Base-by-base conservation (phyloP, 1,140 invertebrate genomes). In the Orussus abietinus region DNA sequence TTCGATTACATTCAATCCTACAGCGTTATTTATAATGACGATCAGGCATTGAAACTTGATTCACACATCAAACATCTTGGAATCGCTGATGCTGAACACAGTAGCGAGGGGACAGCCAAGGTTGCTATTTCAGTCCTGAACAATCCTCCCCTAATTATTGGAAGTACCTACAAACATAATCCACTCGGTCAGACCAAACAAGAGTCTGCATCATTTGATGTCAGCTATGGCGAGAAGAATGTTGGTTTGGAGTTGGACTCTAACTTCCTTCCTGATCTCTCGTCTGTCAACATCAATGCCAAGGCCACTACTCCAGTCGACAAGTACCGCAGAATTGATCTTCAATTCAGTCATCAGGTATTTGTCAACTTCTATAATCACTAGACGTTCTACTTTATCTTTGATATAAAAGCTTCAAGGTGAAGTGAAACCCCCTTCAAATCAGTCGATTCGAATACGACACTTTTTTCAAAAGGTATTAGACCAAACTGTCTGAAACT, bases 311-410 rank as follows among this genome's bases (percentile, higher is more conserved):
- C 58, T 3, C 77, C 77, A 0, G 52, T 67, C 17, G 77, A 81
- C 25, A 74, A 77, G 18, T 50, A 77, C 3, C 80, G 77, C 48
- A 72, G 75, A 14, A 58, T 80, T 5, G 74, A 80, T 5, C 6
- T 85, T 3, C 57, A 62, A 1, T 51, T 84, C 2, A 64, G 69
- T 4, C 70, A 75, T 13, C 77, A 80, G 70, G 77, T 79, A 69
- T 49, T 10, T 38, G n/a, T n/a, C n/a, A n/a, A 34, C 31, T 32
- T 32, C 31, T 32, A 26, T 10, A 10, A 9, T 26, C 25, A 26
- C 9, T 11, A 32, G 0, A 3, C 10, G n/a, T n/a, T n/a, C n/a
- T n/a, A n/a, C n/a, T n/a, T n/a, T n/a, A n/a, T n/a, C n/a, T n/a
- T n/a, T n/a, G n/a, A n/a, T n/a, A n/a, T n/a, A n/a, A n/a, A n/a